Evolutionary conservation across 1,140 invertebrate species (phyloP), one percentile per base, ranked within the genome.

Genomic region (Drosophila eugracilis): DNA sequence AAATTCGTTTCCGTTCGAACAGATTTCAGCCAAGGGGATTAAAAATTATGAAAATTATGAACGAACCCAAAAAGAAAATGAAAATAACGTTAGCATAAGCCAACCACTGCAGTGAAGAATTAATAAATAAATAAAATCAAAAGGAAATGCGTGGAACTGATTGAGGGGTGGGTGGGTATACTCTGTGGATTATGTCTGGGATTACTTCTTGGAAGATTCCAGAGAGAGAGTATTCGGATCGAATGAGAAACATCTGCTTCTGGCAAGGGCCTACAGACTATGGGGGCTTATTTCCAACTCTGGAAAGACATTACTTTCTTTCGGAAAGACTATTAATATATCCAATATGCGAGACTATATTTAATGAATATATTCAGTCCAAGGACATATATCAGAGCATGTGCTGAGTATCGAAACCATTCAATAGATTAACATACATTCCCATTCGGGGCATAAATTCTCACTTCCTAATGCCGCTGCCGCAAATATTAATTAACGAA

Each of bases 401-500:
- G 22, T 32, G 63, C 21, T 53, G 34, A 21, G 34, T 19, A 28
- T 15, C 24, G 12, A 12, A 14, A 57, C 12, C 30, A 37, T 45
- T 30, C n/a, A n/a, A 48, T 36, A 26, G 14, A 37, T 53, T 62
- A 44, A 80, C 71, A 59, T n/a, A n/a, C 49, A 69, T 74, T 28
- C 55, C 24, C 9, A 22, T 50, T 5, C 5, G 41, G 45, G 19
- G 37, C 75, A 84, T 79, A 85, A 73, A 76, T 69, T 79, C 5
- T n/a, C 47, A 48, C 42, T 77, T 57, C 37, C 69, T 62, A 70
- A 80, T 77, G 57, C 59, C 41, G 75, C 62, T 37, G 60, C 67
- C 63, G 48, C 73, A 66, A 80, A 78, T 81, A 89, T 89, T 79
- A 89, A 83, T 84, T 84, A 84, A 80, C 48, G 70, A 48, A 44